phyloP scores from a whole-genome alignment of 2,888 invertebrate genomes.

The Lasioglossum calceatum region DNA sequence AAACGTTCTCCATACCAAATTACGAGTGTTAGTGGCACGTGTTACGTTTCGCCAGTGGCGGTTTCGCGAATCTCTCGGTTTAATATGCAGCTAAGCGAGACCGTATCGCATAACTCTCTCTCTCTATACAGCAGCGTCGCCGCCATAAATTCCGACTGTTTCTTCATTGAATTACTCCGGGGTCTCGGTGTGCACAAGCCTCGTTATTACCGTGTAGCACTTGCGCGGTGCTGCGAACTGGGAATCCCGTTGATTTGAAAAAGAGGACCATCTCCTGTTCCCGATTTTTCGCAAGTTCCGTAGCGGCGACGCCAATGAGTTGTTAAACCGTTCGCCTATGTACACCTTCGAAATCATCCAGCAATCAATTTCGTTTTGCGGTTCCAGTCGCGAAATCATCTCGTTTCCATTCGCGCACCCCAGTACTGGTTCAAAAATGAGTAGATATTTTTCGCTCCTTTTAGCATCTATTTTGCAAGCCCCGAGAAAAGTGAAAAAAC shows the following conservation, averaged over 20 bases:
- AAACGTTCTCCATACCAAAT: not conserved
- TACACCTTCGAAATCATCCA: not conserved
- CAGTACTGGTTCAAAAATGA: not conserved
- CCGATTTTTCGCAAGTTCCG: not conserved
- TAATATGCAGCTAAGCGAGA: conserved; percentile 20
- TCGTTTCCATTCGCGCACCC: not conserved
- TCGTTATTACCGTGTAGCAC: conserved; percentile 26
- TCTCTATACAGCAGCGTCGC: conserved; percentile 4
- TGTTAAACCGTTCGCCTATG: not conserved
- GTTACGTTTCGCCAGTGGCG: not conserved
- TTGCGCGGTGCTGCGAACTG: not conserved
- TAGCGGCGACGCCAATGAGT: not conserved
- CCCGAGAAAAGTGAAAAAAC: not conserved
- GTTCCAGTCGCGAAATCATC: not conserved
- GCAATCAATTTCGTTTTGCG: not conserved
- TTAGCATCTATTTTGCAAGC: not conserved
- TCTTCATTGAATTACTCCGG: conserved; percentile 43
- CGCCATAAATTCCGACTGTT: conserved; percentile 38
- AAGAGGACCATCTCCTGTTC: not conserved
- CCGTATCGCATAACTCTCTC: conserved; percentile 6
- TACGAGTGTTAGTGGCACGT: not conserved
- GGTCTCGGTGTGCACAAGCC: not conserved
- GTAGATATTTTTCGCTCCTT: not conserved
- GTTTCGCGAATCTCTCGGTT: conserved; percentile 2
- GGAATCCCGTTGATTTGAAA: conserved; percentile 33